Evolutionary conservation across 2,888 invertebrate species (phyloP), one percentile per base, ranked within the genome.

Genomic region (Hypselothyrea guttata): DNA sequence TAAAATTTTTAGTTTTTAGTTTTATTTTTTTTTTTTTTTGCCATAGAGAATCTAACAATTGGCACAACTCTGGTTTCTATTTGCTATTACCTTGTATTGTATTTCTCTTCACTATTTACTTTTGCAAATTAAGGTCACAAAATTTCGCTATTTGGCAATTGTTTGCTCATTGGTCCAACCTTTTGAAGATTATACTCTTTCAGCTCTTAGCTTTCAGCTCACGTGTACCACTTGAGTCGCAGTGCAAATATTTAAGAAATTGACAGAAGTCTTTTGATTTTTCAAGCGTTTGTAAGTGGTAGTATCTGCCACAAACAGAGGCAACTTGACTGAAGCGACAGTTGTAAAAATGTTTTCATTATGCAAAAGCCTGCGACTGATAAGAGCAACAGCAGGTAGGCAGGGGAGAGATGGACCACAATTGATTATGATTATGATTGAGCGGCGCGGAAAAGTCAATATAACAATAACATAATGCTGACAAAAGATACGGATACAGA

Each of bases 101-200:
- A 16, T 55, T 66, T 77, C 22, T n/a, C n/a, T n/a, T n/a, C n/a
- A n/a, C 65, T 81, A 76, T 82, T 83, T 84, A 82, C 86, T 82
- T 88, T 84, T 71, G 62, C 87, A 88, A 87, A 87, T 88, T 87
- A 87, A 88, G 87, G 88, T 87, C 86, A 87, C 86, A 87, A 74
- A 71, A 78, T 74, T 63, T 61, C 57, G 46, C 33, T 52, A 61
- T 65, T 45, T 57, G 41, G 30, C 45, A 54, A 55, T 56, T 75
- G 65, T 71, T 77, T 79, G 60, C 48, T 60, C 77, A 81, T 81
- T 74, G 69, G 77, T 63, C 67, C 67, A 71, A 68, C 71, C 87
- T 86, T 87, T 86, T 87, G 87, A 88, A 84, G 84, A 84, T 83
- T 66, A 75, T 40, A 5, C 13, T 15, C 9, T 35, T 35, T 15